Base-by-base conservation (phyloP, 2,113 vertebrate species). In the Phrynosoma blainvillii region DNA sequence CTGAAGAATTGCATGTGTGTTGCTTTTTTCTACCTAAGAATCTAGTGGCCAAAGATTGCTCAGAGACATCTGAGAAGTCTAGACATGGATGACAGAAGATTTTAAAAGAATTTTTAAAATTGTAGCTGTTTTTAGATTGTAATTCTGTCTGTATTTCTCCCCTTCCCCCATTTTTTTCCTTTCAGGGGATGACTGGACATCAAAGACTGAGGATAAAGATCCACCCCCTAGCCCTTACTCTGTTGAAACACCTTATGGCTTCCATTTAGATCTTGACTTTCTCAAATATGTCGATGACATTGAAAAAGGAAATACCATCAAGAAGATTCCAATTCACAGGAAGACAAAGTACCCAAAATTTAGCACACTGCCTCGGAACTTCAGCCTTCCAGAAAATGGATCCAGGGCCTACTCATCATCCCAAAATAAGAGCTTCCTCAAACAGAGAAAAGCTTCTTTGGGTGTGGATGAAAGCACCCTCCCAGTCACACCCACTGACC, bases 271-370 rank as follows among this genome's bases (percentile, higher is more conserved):
- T 93, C 96, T 99, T 90, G 99, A 99, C 95, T 99, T 99, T 95
- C 96, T 99, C 79, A 99, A 99, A 89, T 99, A 99, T 23, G 99
- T 99, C 81, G 98, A 99, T 0, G 99, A 99, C 94, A 99, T 99
- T 2, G 99, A 99, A 96, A 99, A 99, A 94, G 99, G 99, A 56
- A 97, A 99, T 93, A 99, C 99, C 90, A 98, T 99, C 96, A 97
- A 98, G 91, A 97, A 98, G 93, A 97, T 99, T 70, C 98, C 98
- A 89, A 98, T 99, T 93, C 98, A 98, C 89, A 96, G 98, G 65
- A 95, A 97, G 91, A 95, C 98, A 93, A 99, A 98, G 88, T 98
- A 98, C 74, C 98, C 97, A 0, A 99, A 99, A 95, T 99, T 98
- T 91, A 99, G 98, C 94, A 99, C 99, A 77, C 94, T 99, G 91